Conservation (phyloP, 2,113 vertebrate species). For the Urocitellus parryii region DNA sequence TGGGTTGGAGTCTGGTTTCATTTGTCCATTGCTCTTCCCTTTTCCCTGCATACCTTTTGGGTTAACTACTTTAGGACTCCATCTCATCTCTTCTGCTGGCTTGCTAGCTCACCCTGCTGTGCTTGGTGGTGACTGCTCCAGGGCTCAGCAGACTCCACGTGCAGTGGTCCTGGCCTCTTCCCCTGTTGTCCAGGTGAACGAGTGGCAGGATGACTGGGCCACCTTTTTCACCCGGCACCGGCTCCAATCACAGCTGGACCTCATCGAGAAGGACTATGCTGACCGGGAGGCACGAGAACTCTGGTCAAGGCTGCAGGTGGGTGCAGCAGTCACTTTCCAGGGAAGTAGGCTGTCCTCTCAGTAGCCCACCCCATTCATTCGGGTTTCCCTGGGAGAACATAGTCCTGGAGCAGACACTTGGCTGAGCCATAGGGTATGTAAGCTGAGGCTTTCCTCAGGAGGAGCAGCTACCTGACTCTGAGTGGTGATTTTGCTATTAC, state of each 20-base stretch:
- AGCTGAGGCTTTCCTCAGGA: neutral
- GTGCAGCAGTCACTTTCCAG: neutral
- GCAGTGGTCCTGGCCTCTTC: neutral
- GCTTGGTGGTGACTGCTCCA: neutral
- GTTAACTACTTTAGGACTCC: neutral
- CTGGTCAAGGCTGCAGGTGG: constrained; percentile 96
- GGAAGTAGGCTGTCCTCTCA: neutral
- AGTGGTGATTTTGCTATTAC: neutral
- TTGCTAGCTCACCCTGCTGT: neutral
- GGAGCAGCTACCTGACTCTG: neutral
- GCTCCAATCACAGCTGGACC: constrained; percentile 93
- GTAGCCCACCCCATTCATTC: neutral
- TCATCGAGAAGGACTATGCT: constrained; percentile 93
- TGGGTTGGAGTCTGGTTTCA: neutral
- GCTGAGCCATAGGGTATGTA: neutral
- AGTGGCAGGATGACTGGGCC: constrained; percentile 96
- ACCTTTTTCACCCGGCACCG: constrained; percentile 92
- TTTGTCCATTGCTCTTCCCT: neutral
- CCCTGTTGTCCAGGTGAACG: constrained; percentile 90
- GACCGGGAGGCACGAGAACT: constrained; percentile 94
- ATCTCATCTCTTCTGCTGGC: neutral
- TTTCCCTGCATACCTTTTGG: neutral
- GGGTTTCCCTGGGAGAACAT: too few relatives aligned
- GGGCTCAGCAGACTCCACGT: neutral
- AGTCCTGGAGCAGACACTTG: neutral